These are phyloP conservation scores for Epistrophella euchroma DNA, from an alignment of 2,888 invertebrate genomes.

Conservation along the genomic window DNA sequence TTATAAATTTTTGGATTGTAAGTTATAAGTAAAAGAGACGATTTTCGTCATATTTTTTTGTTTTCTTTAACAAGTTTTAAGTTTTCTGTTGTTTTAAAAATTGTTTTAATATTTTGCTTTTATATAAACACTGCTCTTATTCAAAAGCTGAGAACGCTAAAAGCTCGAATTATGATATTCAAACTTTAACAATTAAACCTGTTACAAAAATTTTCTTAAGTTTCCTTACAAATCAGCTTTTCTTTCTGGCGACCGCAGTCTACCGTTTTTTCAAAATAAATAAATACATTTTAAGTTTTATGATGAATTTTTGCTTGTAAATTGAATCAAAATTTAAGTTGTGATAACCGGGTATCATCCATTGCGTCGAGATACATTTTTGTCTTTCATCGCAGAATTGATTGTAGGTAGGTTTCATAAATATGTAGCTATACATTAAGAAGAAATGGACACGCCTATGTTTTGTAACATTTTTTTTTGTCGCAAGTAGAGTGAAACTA, in stretches of 20 bases:
- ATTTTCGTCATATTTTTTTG: background rate
- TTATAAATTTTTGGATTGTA: slow-evolving; percentile 38
- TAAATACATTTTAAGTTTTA: slow-evolving; percentile 18
- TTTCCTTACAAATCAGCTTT: slow-evolving; percentile 51
- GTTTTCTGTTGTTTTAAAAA: slow-evolving; percentile 11
- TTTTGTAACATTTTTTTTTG: slow-evolving; percentile 33
- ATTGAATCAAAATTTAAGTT: slow-evolving; percentile 21
- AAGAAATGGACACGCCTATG: slow-evolving; percentile 48
- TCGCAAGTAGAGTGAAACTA: slow-evolving; percentile 61
- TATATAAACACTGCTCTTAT: slow-evolving; percentile 7
- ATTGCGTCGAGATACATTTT: slow-evolving; percentile 30
- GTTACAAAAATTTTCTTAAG: slow-evolving; percentile 16
- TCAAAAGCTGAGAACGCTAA: slow-evolving; percentile 23
- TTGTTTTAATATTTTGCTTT: slow-evolving; percentile 14
- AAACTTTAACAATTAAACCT: slow-evolving; percentile 64
- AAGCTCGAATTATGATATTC: slow-evolving; percentile 52
- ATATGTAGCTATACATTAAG: slow-evolving; percentile 49
- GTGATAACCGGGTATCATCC: slow-evolving; percentile 40
- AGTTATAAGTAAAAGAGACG: slow-evolving; percentile 39
- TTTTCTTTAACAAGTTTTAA: slow-evolving; percentile 24
- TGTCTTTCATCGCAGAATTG: slow-evolving; percentile 50
- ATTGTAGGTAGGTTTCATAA: slow-evolving; percentile 51
- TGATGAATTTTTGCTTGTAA: slow-evolving; percentile 6
- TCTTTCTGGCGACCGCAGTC: slow-evolving; percentile 27
- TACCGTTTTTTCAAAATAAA: slow-evolving; percentile 18